phyloP scores from a whole-genome alignment of 2,888 invertebrate genomes.

The Loripinus fragilis region DNA sequence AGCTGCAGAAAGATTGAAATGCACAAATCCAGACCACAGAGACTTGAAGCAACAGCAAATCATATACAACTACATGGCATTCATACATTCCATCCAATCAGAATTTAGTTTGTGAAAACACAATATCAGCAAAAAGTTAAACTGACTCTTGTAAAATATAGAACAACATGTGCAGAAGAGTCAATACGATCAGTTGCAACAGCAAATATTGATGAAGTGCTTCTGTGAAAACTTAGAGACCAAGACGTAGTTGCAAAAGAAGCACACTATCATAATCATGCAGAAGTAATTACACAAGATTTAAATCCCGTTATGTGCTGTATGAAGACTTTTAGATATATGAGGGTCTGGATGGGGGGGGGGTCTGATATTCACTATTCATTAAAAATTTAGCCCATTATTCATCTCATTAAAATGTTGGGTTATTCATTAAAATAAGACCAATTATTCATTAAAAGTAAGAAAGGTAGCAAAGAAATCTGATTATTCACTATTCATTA shows the following conservation, averaged over 20 bases:
- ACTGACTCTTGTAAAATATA: constrained; percentile 34
- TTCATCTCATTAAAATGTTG: too few relatives aligned
- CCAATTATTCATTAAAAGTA: too few relatives aligned
- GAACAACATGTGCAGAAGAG: constrained; percentile 38
- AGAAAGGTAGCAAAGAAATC: too few relatives aligned
- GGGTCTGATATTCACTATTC: too few relatives aligned
- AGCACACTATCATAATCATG: constrained; percentile 30
- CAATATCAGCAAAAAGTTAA: constrained; percentile 30
- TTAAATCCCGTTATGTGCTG: too few relatives aligned
- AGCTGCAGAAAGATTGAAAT: constrained; percentile 6
- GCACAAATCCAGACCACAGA: not conserved
- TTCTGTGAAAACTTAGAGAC: constrained; percentile 29
- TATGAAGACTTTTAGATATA: too few relatives aligned
- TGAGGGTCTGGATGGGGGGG: too few relatives aligned
- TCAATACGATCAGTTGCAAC: constrained; percentile 28
- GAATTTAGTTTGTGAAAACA: constrained; percentile 40
- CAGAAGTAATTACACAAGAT: too few relatives aligned
- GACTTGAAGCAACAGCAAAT: constrained; percentile 17
- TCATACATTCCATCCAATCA: constrained; percentile 31
- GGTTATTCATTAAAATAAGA: too few relatives aligned
- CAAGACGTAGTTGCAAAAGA: constrained; percentile 40
- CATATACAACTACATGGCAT: constrained; percentile 16
- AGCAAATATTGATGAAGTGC: constrained; percentile 20
- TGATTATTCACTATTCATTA: too few relatives aligned
- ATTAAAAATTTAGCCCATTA: too few relatives aligned